Base-by-base conservation (phyloP, 2,113 vertebrate species). In the Brevimyrus niger region DNA sequence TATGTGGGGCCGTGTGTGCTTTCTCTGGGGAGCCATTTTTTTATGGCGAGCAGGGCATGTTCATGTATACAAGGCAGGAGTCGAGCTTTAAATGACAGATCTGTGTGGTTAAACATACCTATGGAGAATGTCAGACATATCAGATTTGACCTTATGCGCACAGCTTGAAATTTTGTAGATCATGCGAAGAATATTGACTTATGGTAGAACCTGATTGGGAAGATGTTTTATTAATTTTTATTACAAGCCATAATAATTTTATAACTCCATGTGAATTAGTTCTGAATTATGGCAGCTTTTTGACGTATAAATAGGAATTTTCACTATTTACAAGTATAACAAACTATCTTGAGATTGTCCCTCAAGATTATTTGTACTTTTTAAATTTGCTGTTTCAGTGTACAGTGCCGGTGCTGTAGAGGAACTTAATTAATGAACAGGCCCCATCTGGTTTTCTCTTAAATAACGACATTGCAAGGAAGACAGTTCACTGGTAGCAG, bases 341-440 rank as follows among this genome's bases (percentile, higher is more conserved):
- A 90, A 90, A 90, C 58, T 87, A 21, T 83, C 80, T 47, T 76
- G 58, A 88, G 83, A 42, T 89, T 89, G 42, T 55, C 61, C 53
- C 13, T 44, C 42, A 19, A 73, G 58, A 2, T 87, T 88, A 47
- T 83, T 27, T 83, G 48, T 27, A 15, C 83, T 31, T 89, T 3
- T 7, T 42, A 48, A 85, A 85, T 87, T 51, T 69, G 58, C 17
- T 35, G 84, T 65, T 55, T n/a, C 27, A 44, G 27, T 80, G 5
- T 87, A 86, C 86, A 82, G 91, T 90, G 90, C 91, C n/a, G 38
- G 90, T 91, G 92, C 91, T 76, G 69, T 76, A 38, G 15, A 92
- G 93, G 91, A 89, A 58, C 94, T 93, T 95, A 93, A 94, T 94
- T 93, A 93, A 44, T 83, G 76, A 31, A 89, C 31, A 42, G 76